Evolutionary conservation across 2,888 invertebrate genomes (phyloP), one percentile per base, ranked within the genome.

Genomic region (Philereme transversata): DNA sequence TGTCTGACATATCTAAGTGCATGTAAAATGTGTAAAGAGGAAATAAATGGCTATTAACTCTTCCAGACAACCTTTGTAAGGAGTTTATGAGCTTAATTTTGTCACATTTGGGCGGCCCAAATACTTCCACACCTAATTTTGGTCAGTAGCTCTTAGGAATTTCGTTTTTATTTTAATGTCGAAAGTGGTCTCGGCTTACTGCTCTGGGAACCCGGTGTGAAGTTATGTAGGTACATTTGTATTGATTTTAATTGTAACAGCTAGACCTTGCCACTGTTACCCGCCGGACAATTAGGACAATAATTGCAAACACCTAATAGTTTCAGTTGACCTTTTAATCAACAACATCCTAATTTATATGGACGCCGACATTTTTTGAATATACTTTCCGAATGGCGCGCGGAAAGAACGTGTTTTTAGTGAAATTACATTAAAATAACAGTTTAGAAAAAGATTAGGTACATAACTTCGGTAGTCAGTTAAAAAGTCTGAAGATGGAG

Each of bases 321-420:
- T 73, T 75, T 70, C 68, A 69, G 71, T 68, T 75, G 83, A 79
- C 87, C 86, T 84, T 82, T 76, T 73, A 79, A 84, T 83, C 70
- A 75, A 61, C 57, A 36, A 69, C 83, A 81, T 88, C 88, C 88
- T 88, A 78, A 86, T 88, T 87, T 86, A 68, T 73, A n/a, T 47
- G 68, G 71, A 72, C 70, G 73, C 55, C 63, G 43, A 56, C 55
- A 55, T 57, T 60, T 72, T 71, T 52, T 56, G 66, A 51, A 67
- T 51, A 67, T 56, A 66, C 60, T 52, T 41, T 11, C 35, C 57
- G 67, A 61, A 64, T 67, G 64, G 65, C 62, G 51, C 35, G 38
- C 41, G 51, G 63, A 44, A 35, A 49, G 5, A 57, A 60, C 64
- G 64, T 45, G 60, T 49, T n/a, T 52, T 7, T 22, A 43, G 38